Percentiles rank a stretch among this genome's conserved stretches.
phyloP scores from a whole-genome alignment of 2,113 vertebrate species.

The Clarias magur region DNA sequence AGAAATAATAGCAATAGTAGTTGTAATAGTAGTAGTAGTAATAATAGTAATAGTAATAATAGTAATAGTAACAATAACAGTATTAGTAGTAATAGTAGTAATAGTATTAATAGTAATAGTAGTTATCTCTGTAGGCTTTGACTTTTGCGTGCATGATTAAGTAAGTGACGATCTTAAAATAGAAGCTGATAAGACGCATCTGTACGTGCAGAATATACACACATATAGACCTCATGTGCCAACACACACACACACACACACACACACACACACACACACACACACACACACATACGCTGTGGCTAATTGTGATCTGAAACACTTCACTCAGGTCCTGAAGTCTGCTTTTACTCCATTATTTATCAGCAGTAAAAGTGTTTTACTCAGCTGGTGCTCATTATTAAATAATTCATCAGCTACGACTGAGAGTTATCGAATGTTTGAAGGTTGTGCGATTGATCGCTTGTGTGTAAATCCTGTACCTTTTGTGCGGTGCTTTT shows the following conservation, averaged over 20 bases:
- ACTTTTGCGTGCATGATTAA: not conserved
- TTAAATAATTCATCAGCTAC: not conserved
- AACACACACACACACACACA: not conserved
- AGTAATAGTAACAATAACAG: no score
- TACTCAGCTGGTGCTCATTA: not conserved
- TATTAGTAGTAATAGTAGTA: no score
- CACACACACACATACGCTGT: not conserved
- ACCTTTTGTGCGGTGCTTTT: slow-evolving; percentile 30
- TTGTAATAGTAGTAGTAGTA: no score
- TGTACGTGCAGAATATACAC: not conserved
- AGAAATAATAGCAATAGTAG: no score
- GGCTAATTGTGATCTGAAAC: not conserved
- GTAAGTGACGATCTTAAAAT: not conserved
- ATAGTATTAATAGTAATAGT: no score
- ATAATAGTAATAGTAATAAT: no score
- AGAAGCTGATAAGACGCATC: not conserved
- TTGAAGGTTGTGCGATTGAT: slow-evolving; percentile 10
- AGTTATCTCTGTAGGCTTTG: not conserved
- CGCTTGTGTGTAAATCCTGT: not conserved
- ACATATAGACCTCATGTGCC: not conserved
- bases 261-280: not conserved
- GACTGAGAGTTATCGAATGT: not conserved
- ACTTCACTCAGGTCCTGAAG: not conserved
- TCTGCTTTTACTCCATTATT: not conserved
- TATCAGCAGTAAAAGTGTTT: not conserved